Conservation (phyloP, 2,113 vertebrate genomes). For the Heterotis niloticus region DNA sequence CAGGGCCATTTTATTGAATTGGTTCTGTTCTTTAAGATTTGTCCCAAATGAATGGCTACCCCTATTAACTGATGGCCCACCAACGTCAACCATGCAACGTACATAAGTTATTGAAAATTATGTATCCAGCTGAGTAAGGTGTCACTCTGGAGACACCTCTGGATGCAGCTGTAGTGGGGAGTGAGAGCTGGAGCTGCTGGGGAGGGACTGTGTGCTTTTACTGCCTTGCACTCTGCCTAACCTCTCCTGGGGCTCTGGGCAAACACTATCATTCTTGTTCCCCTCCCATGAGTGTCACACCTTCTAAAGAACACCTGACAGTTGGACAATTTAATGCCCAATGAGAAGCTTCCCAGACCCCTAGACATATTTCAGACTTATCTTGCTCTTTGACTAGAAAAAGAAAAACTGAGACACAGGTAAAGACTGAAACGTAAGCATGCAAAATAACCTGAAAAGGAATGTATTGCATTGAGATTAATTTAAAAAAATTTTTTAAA, state of each 20-base stretch:
- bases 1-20: too few species aligned
- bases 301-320: slow-evolving; percentile 8
- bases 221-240: slow-evolving; percentile 32
- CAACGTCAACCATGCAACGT: too few species aligned
- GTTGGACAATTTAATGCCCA: slow-evolving; percentile 8
- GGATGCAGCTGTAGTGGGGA: slow-evolving; percentile 27
- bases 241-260: slow-evolving; percentile 31
- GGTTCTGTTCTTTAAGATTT: too few species aligned
- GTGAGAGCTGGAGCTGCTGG: slow-evolving; percentile 13
- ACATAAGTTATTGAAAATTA: neutral
- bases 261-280: slow-evolving; percentile 34
- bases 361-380: neutral
- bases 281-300: slow-evolving; percentile 12
- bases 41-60: too few species aligned
- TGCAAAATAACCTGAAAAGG: slow-evolving; percentile 4
- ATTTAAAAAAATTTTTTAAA: slow-evolving; percentile 4
- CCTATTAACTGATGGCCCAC: too few species aligned
- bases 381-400: neutral
- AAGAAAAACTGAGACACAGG: neutral
- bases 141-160: slow-evolving; percentile 24
- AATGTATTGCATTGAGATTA: neutral
- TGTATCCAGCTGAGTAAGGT: slow-evolving; percentile 18
- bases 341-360: neutral
- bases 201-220: slow-evolving; percentile 25
- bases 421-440: neutral